A percentile compares a stretch with the other conserved stretches of the same genome.
phyloP scores from a whole-genome alignment of 2,888 invertebrate species.

The Zygothrica quintamaculata region DNA sequence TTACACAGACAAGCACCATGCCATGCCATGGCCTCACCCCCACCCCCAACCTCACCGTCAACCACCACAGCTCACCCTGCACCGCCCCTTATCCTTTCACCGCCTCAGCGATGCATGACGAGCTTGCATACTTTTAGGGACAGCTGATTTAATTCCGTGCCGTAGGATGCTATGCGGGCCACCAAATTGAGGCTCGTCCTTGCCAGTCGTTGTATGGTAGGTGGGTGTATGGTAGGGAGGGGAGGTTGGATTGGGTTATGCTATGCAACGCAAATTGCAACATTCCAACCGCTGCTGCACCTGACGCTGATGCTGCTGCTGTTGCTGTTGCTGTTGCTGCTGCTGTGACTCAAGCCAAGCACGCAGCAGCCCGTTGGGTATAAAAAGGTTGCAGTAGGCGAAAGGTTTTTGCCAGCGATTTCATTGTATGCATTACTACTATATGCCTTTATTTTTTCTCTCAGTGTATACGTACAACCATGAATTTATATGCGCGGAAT shows the following conservation, averaged over 20 bases:
- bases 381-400: neutral
- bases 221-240: neutral
- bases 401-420: conserved; percentile 1
- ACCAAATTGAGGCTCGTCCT: conserved; percentile 25
- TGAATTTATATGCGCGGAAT: conserved; percentile 49
- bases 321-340: conserved; percentile 51
- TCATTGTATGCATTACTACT: neutral
- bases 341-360: conserved; percentile 28
- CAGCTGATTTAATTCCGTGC: conserved; percentile 72
- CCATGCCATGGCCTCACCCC: conserved; percentile 29
- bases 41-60: no score
- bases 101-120: conserved; percentile 68
- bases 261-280: conserved; percentile 49
- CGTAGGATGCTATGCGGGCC: conserved; percentile 32
- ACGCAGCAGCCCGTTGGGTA: conserved; percentile 36
- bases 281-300: conserved; percentile 49
- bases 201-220: conserved; percentile 23
- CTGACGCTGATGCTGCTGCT: no score
- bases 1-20: conserved; percentile 62
- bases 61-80: no score
- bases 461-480: conserved; percentile 13
- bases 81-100: conserved; percentile 12
- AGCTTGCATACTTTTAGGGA: conserved; percentile 72
- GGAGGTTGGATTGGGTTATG: conserved; percentile 18
- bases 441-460: neutral